Conservation (phyloP, 2,113 vertebrate species). For the Lanius collurio region DNA sequence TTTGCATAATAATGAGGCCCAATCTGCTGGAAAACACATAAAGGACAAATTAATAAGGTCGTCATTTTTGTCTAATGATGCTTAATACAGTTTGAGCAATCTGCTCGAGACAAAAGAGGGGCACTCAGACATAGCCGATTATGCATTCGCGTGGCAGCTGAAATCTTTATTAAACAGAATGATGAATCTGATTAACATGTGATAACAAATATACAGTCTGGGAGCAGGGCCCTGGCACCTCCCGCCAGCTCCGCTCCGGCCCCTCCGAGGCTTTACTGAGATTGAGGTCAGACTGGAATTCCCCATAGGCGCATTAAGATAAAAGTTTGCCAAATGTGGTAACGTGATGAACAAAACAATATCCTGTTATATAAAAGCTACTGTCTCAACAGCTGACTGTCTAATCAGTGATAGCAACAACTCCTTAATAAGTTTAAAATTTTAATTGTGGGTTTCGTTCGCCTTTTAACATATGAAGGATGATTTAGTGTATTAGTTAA, state of each 20-base stretch:
- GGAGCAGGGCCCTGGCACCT: slow-evolving; percentile 59
- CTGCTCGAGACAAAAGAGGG: slow-evolving; percentile 76
- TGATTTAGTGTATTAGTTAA: slow-evolving; percentile 11
- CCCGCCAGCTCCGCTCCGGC: slow-evolving; percentile 53
- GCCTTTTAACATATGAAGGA: background rate
- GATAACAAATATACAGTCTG: slow-evolving; percentile 75
- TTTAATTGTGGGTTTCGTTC: slow-evolving; percentile 5
- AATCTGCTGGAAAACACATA: slow-evolving; percentile 76
- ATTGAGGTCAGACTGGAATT: slow-evolving; percentile 82
- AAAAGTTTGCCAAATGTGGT: slow-evolving; percentile 75
- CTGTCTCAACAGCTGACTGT: slow-evolving; percentile 53
- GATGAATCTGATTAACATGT: slow-evolving; percentile 81
- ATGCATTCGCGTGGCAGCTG: slow-evolving; percentile 74
- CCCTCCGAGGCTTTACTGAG: slow-evolving; percentile 76
- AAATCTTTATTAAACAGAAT: slow-evolving; percentile 81
- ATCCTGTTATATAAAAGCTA: slow-evolving; percentile 52
- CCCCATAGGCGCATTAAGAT: slow-evolving; percentile 74
- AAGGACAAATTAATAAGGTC: slow-evolving; percentile 77
- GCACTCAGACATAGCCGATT: slow-evolving; percentile 76
- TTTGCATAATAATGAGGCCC: slow-evolving; percentile 79
- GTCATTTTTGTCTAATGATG: slow-evolving; percentile 74
- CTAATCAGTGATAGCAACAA: slow-evolving; percentile 51
- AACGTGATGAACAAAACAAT: slow-evolving; percentile 62
- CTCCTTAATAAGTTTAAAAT: slow-evolving; percentile 50
- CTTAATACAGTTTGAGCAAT: slow-evolving; percentile 81